phyloP scores from a whole-genome alignment of 2,113 vertebrate genomes.

The Ceyx cyanopectus region DNA sequence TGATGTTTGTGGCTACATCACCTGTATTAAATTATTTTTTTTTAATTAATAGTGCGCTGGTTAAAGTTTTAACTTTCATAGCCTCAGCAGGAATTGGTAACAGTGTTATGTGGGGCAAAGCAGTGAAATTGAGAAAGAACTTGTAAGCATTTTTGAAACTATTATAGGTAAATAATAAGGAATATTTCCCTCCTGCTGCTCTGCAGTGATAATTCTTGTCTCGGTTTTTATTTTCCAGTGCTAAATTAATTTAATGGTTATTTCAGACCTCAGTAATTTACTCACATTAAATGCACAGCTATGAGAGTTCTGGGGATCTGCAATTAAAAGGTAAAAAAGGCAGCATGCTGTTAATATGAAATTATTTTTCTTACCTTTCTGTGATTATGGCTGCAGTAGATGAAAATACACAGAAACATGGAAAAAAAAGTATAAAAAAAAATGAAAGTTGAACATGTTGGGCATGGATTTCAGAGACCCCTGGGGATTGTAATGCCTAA shows the following conservation, averaged over 20 bases:
- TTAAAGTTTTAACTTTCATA: not conserved
- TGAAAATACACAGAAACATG: not conserved
- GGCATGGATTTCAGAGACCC: not conserved
- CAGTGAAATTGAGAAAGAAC: not conserved
- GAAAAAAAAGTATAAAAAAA: not conserved
- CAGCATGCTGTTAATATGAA: not conserved
- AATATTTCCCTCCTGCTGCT: not conserved
- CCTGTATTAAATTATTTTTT: not conserved
- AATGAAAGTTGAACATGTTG: rapidly evolving
- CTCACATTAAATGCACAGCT: not conserved
- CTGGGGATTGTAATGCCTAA: not conserved
- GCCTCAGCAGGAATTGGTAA: not conserved
- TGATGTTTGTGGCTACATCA: not conserved
- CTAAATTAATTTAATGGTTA: constrained; percentile 45
- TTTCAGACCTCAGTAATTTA: constrained; percentile 18
- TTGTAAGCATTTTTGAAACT: not conserved
- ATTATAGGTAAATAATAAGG: constrained; percentile 24
- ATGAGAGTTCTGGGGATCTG: not conserved
- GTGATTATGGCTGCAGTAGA: not conserved
- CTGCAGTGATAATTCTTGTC: not conserved
- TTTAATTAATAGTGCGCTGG: not conserved
- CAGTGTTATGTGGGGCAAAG: not conserved
- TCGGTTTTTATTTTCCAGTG: not conserved
- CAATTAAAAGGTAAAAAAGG: not conserved
- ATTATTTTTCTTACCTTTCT: not conserved